phyloP scores from a whole-genome alignment of 2,797 vertebrate genomes.

The Toxotes lorentzi region DNA sequence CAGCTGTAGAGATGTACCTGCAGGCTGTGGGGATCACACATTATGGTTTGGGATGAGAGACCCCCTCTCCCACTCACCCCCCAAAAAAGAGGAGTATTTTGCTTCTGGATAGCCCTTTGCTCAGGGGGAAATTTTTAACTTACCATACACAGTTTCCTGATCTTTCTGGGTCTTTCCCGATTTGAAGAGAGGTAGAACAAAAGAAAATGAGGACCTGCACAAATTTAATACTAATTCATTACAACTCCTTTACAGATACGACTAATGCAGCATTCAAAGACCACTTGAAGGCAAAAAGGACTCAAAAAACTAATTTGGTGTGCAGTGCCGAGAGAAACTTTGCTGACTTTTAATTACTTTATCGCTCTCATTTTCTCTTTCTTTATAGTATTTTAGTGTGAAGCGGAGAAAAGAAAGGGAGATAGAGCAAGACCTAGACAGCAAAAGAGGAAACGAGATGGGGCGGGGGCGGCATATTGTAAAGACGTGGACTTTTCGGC shows the following conservation, averaged over 20 bases:
- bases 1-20: conserved; percentile 25
- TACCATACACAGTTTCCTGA: conserved; percentile 6
- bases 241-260: conserved; percentile 61
- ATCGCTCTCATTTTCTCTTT: conserved; percentile 62
- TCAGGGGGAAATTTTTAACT: conserved; percentile 14
- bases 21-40: conserved; percentile 16
- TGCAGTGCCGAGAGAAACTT: conserved; percentile 54
- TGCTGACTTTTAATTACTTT: conserved; percentile 76
- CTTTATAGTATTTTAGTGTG: conserved; percentile 43
- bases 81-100: not conserved
- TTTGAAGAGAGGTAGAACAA: conserved; percentile 32
- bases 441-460: not conserved
- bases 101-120: not conserved
- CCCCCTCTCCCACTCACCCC: not conserved
- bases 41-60: conserved; percentile 8
- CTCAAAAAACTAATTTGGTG: conserved; percentile 61
- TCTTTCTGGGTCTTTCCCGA: conserved; percentile 15
- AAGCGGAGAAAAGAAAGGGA: conserved; percentile 29
- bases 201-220: conserved; percentile 44
- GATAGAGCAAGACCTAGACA: conserved; percentile 20
- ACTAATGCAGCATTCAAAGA: conserved; percentile 64
- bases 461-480: conserved; percentile 12
- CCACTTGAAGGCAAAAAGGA: conserved; percentile 60
- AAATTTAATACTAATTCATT: conserved; percentile 66
- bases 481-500: conserved; percentile 26